Percentiles rank a stretch among this genome's conserved stretches.
Conservation (phyloP, 2,113 vertebrate genomes). For the Aptenodytes patagonicus region DNA sequence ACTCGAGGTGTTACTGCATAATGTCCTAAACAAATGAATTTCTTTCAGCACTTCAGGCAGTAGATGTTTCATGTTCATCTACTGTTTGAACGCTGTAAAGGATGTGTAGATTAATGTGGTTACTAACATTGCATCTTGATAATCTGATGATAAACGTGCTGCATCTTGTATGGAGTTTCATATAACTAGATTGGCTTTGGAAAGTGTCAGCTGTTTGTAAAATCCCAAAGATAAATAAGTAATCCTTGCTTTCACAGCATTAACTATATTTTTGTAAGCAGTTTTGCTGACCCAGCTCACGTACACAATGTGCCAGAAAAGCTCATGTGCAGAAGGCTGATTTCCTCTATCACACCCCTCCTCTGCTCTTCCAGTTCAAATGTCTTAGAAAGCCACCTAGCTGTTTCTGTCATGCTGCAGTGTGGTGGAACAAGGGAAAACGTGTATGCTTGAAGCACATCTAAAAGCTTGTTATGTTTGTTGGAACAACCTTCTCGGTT, state of each 20-base stretch:
- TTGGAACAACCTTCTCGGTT: rapidly evolving
- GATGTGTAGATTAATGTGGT: not conserved
- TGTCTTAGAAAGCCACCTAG: not conserved
- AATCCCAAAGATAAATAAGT: not conserved
- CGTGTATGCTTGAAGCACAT: not conserved
- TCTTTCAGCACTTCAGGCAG: not conserved
- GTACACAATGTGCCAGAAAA: not conserved
- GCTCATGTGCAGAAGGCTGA: not conserved
- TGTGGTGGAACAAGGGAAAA: too few relatives aligned
- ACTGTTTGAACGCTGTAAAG: not conserved
- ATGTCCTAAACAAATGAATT: not conserved
- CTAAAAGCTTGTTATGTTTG: not conserved
- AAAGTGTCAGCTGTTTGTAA: not conserved
- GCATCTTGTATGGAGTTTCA: not conserved
- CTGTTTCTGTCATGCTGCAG: not conserved
- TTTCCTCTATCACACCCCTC: not conserved
- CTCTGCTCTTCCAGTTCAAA: not conserved
- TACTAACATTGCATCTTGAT: not conserved
- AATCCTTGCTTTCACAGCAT: rapidly evolving
- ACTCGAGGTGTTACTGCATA: rapidly evolving
- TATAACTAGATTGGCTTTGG: not conserved
- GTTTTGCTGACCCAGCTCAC: not conserved
- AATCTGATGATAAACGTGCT: not conserved
- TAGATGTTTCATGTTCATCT: not conserved
- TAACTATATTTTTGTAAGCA: not conserved